Base-by-base conservation (phyloP, 2,113 vertebrate species). In the Barbus barbus region DNA sequence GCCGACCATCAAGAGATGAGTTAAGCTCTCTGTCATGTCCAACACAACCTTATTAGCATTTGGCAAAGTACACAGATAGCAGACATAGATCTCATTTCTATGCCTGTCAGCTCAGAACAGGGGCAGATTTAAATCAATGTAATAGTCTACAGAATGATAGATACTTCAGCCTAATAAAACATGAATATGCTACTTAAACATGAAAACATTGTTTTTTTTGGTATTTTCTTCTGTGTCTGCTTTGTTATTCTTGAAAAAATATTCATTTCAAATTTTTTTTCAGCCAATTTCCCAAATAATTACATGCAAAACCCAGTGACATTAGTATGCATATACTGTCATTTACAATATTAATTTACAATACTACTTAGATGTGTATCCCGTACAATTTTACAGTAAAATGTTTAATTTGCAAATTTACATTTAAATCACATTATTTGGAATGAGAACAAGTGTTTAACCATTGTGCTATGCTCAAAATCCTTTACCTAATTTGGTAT, bases 31-130 rank as follows among this genome's bases (percentile, higher is more conserved):
- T 38, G 22, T 84, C 82, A 26, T 69, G 74, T 69, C 84, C 56
- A 56, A 71, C 41, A 36, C 11, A 48, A 69, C 74, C 78, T 77
- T 71, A 60, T 84, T 74, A 82, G 58, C 58, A 73, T 73, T 60
- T 51, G 61, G 60, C 65, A 36, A 48, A 81, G 36, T 31, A 71
- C 81, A 75, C 76, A 75, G 74, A 87, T 85, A 71, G 53, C 24
- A 67, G 67, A 75, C 87, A 87, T 87, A 88, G 87, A 89, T 90
- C 89, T 89, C 85, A 90, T 92, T 91, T 83, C 81, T 80, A 41
- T 88, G 87, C 89, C 82, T 89, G 90, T 91, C 90, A 83, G 82
- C 81, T 81, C 77, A 71, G 48, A 58, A 63, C 60, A 56, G 36
- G 82, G 63, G 67, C 38, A 74, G 48, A 78, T 88, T 85, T 78